A percentile compares a stretch with the other conserved stretches of the same genome.
These are phyloP conservation scores for Drusus annulatus DNA, from an alignment of 1,140 invertebrate genomes.

Conservation along the genomic window DNA sequence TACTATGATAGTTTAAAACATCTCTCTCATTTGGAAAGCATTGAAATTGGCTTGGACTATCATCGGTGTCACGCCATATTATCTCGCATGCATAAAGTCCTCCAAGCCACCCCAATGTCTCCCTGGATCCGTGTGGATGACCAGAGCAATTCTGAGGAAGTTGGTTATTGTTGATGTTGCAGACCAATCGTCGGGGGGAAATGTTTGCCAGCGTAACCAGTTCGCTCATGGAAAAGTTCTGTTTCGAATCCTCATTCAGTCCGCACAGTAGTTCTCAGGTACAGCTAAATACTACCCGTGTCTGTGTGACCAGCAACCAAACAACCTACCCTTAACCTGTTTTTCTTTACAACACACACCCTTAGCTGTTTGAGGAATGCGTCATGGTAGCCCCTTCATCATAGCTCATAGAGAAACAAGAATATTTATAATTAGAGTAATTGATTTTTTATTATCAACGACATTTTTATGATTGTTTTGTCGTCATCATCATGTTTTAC, in stretches of 20 bases:
- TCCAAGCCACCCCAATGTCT: no score
- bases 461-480: no score
- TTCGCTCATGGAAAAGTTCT: slow-evolving; percentile 85
- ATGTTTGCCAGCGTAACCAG: slow-evolving; percentile 86
- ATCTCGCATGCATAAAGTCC: no score
- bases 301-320: neutral
- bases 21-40: no score
- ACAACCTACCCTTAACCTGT: slow-evolving; percentile 8
- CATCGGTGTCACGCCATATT: no score
- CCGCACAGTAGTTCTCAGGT: slow-evolving; percentile 81
- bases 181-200: slow-evolving; percentile 83
- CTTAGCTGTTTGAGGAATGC: slow-evolving; percentile 33
- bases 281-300: neutral
- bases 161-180: slow-evolving; percentile 66
- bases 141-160: neutral
- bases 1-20: no score
- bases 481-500: neutral
- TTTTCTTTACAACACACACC: slow-evolving; percentile 6
- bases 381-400: no score
- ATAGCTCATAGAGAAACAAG: no score
- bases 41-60: no score
- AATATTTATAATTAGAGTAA: no score
- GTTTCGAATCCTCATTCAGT: slow-evolving; percentile 83
- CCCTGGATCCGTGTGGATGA: neutral
- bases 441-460: no score